phyloP scores from a whole-genome alignment of 2,113 vertebrate genomes.

The Elephantulus edwardii region DNA sequence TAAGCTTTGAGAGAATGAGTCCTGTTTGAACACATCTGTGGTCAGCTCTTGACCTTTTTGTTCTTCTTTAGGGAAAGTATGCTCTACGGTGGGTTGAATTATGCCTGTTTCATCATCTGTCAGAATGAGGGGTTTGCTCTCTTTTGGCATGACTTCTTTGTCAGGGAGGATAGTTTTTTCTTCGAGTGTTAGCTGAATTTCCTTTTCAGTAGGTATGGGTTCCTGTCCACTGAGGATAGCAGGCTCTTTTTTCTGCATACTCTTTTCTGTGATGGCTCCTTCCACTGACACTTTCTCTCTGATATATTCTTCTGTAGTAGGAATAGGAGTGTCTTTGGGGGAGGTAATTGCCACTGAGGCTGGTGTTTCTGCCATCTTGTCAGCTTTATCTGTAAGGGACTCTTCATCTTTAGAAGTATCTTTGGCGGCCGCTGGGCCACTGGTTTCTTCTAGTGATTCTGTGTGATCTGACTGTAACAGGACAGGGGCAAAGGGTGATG shows the following conservation, averaged over 20 bases:
- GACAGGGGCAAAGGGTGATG: constrained; percentile 76
- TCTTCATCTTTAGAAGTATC: constrained; percentile 74
- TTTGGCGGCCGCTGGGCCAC: constrained; percentile 78
- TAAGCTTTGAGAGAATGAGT: constrained; percentile 48
- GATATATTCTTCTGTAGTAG: constrained; percentile 42
- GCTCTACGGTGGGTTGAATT: constrained; percentile 46
- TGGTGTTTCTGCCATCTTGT: constrained; percentile 56
- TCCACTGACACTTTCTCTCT: constrained; percentile 70
- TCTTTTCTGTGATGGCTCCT: constrained; percentile 78
- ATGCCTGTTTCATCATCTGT: constrained; percentile 66
- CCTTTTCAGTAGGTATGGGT: constrained; percentile 56
- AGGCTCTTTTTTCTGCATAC: constrained; percentile 74
- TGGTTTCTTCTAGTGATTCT: constrained; percentile 78
- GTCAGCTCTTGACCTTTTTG: constrained; percentile 51
- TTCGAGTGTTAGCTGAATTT: constrained; percentile 68
- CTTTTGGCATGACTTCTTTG: constrained; percentile 68
- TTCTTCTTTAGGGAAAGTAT: constrained; percentile 61
- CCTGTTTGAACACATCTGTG: constrained; percentile 64
- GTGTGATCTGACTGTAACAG: constrained; percentile 86
- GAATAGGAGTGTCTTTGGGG: constrained; percentile 65
- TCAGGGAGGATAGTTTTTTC: constrained; percentile 61
- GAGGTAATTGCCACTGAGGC: constrained; percentile 47
- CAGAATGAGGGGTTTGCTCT: constrained; percentile 49
- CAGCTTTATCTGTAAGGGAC: constrained; percentile 60
- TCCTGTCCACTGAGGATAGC: constrained; percentile 66